phyloP scores from a whole-genome alignment of 2,797 vertebrate species.

The Euthynnus affinis region DNA sequence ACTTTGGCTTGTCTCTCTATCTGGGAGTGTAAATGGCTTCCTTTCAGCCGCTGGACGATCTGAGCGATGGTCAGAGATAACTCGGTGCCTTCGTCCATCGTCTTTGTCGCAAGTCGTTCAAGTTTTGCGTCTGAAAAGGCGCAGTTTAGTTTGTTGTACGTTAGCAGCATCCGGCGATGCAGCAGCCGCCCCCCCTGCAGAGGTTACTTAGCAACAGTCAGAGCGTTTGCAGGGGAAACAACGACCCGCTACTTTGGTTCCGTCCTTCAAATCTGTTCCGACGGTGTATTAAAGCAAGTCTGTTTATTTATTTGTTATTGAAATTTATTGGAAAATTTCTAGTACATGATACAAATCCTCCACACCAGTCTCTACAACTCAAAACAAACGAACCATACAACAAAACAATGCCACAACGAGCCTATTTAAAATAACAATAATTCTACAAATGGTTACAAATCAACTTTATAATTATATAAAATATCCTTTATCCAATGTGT shows the following conservation, averaged over 20 bases:
- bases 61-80: slow-evolving; percentile 91
- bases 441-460: too few relatives aligned
- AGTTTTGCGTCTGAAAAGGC: neutral
- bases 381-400: too few relatives aligned
- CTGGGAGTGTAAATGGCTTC: slow-evolving; percentile 92
- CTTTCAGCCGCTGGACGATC: slow-evolving; percentile 93
- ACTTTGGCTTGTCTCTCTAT: slow-evolving; percentile 96
- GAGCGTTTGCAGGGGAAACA: slow-evolving; percentile 69
- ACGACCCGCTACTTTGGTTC: slow-evolving; percentile 70
- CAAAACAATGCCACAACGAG: too few relatives aligned
- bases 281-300: too few relatives aligned
- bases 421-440: too few relatives aligned
- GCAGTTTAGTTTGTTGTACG: neutral
- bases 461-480: too few relatives aligned
- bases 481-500: too few relatives aligned
- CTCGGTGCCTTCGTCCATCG: slow-evolving; percentile 89
- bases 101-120: slow-evolving; percentile 52
- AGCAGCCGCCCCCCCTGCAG: slow-evolving; percentile 37
- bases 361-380: too few relatives aligned
- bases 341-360: too few relatives aligned
- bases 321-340: too few relatives aligned
- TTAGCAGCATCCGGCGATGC: slow-evolving; percentile 40
- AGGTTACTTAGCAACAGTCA: slow-evolving; percentile 82
- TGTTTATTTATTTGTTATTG: too few relatives aligned
- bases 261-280: slow-evolving; percentile 28